Base-by-base conservation (phyloP, 2,888 invertebrate species). In the Lepas anatifera region DNA sequence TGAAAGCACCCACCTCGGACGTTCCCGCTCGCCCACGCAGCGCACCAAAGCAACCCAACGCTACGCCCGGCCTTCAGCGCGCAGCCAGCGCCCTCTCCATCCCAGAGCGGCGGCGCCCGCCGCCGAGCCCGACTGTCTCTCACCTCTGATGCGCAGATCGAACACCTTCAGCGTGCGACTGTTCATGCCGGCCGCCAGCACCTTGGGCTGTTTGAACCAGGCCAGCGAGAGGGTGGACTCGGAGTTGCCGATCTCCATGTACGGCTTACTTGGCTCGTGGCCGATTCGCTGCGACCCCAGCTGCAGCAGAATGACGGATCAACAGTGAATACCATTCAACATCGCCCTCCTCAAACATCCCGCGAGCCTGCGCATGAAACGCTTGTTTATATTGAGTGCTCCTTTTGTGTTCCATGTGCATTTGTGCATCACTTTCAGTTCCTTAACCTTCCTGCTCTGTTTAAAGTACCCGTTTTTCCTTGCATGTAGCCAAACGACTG, bases 101-200 rank as follows among this genome's bases (percentile, higher is more conserved):
- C n/a, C n/a, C n/a, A n/a, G n/a, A n/a, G n/a, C n/a, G n/a, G n/a
- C n/a, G n/a, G n/a, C n/a, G n/a, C n/a, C n/a, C n/a, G n/a, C n/a
- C n/a, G n/a, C n/a, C n/a, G n/a, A n/a, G n/a, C n/a, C n/a, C 29
- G 25, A 18, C 10, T 7, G 13, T 0, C 2, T 32, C 52, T 13
- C 27, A 52, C 52, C 52, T 52, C 52, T 52, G 32, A 52, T 32
- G 52, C 52, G 52, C 29, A 52, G 29, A 32, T 52, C 52, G 32
- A 16, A 52, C 52, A 52, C 52, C 52, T 29, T 52, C 16, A 52
- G 52, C 18, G 52, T 52, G 29, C 52, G 52, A 18, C 32, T 52
- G 52, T 52, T 52, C 52, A 52, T 52, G 29, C 52, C 52, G 16
- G 52, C 52, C 52, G 27, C 52, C 52, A 52, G 52, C 52, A 52